phyloP scores from a whole-genome alignment of 1,140 invertebrate species.

The Caenorhabditis elegans region WBcel235 BX284605.5:11803501-11804000 shows the following conservation, averaged over 20 bases:
- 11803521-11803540: conserved; percentile 28
- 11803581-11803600: neutral
- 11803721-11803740: neutral
- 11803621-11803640: neutral
- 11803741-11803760: neutral
- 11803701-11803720: neutral
- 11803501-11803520: no score
- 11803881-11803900: neutral
- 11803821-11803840: no score
- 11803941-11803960: conserved; percentile 38
- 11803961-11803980: conserved; percentile 17
- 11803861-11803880: neutral
- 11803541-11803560: neutral
- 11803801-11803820: neutral
- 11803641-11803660: conserved; percentile 7
- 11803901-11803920: neutral
- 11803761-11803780: neutral
- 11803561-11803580: neutral
- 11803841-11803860: neutral
- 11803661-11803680: neutral
- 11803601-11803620: neutral
- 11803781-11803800: conserved; percentile 4
- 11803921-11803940: conserved; percentile 40
- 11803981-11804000: conserved; percentile 19
- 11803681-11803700: neutral